Conservation (phyloP, 1,140 invertebrate genomes). For the Ceratina japonica region DNA sequence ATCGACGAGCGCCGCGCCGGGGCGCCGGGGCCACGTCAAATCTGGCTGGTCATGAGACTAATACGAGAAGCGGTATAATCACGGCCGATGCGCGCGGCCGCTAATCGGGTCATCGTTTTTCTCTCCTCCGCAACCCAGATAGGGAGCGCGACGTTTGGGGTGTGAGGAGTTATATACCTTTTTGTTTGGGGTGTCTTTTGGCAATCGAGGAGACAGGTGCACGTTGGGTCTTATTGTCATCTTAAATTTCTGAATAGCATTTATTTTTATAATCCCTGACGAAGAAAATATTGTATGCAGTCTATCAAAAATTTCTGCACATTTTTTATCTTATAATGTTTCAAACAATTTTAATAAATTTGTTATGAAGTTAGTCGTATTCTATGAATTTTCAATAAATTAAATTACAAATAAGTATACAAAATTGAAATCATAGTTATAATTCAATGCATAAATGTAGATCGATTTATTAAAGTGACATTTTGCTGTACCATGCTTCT, state of each 20-base stretch:
- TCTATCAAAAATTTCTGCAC: no score
- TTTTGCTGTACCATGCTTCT: no score
- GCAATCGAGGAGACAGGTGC: slow-evolving; percentile 20
- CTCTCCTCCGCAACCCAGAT: background rate
- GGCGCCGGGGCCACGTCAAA: slow-evolving; percentile 69
- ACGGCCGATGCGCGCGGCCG: slow-evolving; percentile 58
- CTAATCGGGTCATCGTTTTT: slow-evolving; percentile 62
- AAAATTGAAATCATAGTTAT: no score
- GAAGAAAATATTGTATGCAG: no score
- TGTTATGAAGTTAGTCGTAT: no score
- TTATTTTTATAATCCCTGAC: no score
- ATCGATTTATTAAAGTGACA: no score
- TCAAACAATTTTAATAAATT: no score
- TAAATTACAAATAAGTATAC: no score
- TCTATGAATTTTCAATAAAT: no score
- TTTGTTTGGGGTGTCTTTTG: slow-evolving; percentile 14
- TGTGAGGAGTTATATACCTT: background rate
- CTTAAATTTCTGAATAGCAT: background rate
- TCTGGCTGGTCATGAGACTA: slow-evolving; percentile 74
- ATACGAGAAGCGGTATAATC: slow-evolving; percentile 64
- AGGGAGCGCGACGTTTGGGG: background rate
- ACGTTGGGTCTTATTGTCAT: background rate
- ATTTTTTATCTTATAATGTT: no score
- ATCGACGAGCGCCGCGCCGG: slow-evolving; percentile 70
- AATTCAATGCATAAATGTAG: no score